phyloP scores from a whole-genome alignment of 2,888 invertebrate genomes.

The Drosophila meridiana region DNA sequence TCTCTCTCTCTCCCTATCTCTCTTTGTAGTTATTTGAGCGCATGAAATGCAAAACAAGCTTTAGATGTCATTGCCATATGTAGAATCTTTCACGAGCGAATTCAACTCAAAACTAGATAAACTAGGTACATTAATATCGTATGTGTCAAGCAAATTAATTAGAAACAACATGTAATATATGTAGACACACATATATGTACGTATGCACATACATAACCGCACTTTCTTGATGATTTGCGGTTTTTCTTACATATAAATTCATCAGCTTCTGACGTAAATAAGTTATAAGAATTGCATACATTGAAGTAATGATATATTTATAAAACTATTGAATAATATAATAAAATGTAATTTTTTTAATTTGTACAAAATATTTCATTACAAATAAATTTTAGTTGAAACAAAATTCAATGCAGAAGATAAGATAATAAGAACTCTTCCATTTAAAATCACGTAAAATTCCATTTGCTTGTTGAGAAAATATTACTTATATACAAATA shows the following conservation, averaged over 20 bases:
- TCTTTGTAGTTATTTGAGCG: conserved; percentile 5
- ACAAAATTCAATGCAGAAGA: neutral
- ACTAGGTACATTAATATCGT: neutral
- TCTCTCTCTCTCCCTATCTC: neutral
- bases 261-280: conserved; percentile 14
- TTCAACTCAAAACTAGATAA: conserved; percentile 26
- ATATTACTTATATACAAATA: neutral
- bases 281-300: neutral
- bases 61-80: conserved; percentile 50
- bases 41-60: conserved; percentile 29
- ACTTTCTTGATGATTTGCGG: conserved; percentile 17
- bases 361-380: neutral
- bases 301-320: neutral
- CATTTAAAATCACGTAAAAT: neutral
- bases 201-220: neutral
- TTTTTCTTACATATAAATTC: neutral
- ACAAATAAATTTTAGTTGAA: neutral
- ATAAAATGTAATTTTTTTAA: neutral
- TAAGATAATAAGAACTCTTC: neutral
- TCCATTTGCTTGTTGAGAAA: neutral
- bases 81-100: conserved; percentile 14
- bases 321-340: no score
- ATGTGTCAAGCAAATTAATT: conserved; percentile 15
- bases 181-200: neutral
- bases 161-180: conserved; percentile 11